Conservation (phyloP, 2,797 vertebrate species). For the Spinibarbus caldwelli region DNA sequence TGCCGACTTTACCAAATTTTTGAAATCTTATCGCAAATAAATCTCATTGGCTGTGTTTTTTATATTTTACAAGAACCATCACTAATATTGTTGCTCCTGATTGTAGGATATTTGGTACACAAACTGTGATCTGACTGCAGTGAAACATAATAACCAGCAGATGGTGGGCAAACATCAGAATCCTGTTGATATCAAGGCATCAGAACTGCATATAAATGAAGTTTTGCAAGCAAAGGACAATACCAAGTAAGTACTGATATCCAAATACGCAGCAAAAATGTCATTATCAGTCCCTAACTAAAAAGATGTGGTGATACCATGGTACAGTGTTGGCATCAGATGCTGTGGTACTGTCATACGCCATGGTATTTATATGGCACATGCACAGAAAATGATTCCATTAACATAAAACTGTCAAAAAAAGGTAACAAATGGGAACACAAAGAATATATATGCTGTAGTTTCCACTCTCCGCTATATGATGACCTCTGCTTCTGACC, state of each 20-base stretch:
- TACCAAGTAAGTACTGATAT: background rate
- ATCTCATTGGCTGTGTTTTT: background rate
- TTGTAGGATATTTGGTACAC: background rate
- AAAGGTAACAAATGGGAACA: background rate
- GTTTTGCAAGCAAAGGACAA: background rate
- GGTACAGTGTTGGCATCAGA: background rate
- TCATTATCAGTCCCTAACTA: background rate
- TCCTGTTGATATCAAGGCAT: background rate
- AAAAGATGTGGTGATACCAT: background rate
- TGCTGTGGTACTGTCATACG: background rate
- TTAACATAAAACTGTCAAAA: background rate
- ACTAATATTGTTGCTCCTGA: background rate
- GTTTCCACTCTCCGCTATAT: background rate
- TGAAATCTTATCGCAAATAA: background rate
- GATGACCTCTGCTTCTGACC: background rate
- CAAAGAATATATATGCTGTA: background rate
- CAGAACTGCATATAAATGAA: background rate
- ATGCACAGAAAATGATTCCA: background rate
- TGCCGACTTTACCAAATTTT: background rate
- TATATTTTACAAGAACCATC: background rate
- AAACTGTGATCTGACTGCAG: conserved; percentile 7
- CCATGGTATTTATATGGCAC: background rate
- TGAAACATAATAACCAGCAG: conserved; percentile 20
- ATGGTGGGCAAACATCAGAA: background rate
- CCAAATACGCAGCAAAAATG: background rate